phyloP scores from a whole-genome alignment of 2,113 vertebrate genomes.

The Oreocharis arfaki region DNA sequence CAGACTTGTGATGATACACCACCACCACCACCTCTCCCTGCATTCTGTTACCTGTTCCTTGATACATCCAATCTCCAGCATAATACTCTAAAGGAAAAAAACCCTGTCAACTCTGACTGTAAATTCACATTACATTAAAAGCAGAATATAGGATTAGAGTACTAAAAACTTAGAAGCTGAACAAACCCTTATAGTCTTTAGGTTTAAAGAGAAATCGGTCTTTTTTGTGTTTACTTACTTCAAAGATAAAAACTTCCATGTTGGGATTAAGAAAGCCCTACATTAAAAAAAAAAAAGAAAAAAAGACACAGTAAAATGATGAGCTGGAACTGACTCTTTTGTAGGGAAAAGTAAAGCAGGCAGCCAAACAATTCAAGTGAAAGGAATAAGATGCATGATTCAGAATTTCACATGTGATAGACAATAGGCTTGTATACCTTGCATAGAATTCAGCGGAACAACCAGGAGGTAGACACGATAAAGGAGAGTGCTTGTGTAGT shows the following conservation, averaged over 20 bases:
- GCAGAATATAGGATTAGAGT: not conserved
- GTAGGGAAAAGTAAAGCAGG: not conserved
- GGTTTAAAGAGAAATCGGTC: not conserved
- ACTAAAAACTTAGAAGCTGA: not conserved
- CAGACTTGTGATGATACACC: not conserved
- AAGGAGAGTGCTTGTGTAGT: not conserved
- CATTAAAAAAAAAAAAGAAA: not conserved
- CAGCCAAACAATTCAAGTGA: not conserved
- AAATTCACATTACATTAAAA: not conserved
- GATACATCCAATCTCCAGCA: not conserved
- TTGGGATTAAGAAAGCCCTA: not conserved
- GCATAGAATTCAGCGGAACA: not conserved
- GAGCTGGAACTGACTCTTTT: not conserved
- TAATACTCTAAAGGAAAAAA: not conserved
- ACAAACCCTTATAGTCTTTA: not conserved
- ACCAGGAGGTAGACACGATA: not conserved
- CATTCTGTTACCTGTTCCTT: not conserved
- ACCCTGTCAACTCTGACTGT: not conserved
- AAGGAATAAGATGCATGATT: not conserved
- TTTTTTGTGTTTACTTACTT: conserved; percentile 5
- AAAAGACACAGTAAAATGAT: not conserved
- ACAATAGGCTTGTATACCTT: not conserved
- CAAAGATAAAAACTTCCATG: not conserved
- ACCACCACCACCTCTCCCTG: not conserved
- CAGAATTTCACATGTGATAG: not conserved